phyloP scores from a whole-genome alignment of 2,888 invertebrate genomes.

The Bibio marci region DNA sequence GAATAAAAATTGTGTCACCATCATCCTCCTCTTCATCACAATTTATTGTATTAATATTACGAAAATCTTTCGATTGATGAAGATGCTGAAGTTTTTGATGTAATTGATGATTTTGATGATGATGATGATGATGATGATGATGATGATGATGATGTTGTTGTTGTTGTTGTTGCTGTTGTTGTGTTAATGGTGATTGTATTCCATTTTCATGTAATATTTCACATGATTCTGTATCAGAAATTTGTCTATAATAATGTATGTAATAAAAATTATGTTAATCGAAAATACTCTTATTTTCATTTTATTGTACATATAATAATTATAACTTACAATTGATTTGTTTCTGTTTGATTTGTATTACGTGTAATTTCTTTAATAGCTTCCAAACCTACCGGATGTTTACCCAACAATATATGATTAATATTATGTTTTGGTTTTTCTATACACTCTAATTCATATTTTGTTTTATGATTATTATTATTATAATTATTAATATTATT shows the following conservation, averaged over 20 bases:
- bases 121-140: no score
- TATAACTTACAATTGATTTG: conserved; percentile 27
- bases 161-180: conserved; percentile 1
- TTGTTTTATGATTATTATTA: conserved; percentile 11
- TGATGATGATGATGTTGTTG: no score
- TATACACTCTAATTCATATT: conserved; percentile 17
- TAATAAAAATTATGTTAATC: background rate
- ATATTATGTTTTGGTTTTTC: conserved; percentile 14
- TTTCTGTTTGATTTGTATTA: conserved; percentile 35
- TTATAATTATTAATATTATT: background rate
- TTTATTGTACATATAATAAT: conserved; percentile 4
- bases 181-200: conserved; percentile 5
- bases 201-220: conserved; percentile 28
- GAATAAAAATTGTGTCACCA: conserved; percentile 18
- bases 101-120: background rate
- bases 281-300: background rate
- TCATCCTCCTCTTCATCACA: conserved; percentile 22
- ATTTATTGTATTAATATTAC: background rate
- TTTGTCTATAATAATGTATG: conserved; percentile 20
- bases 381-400: conserved; percentile 57
- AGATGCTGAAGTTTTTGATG: no score
- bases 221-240: conserved; percentile 29
- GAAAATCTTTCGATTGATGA: background rate
- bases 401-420: conserved; percentile 22
- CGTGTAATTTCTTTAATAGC: conserved; percentile 60